Percentiles rank a stretch among this genome's conserved stretches.
These are phyloP conservation scores for Sus cebifrons DNA, from an alignment of 2,797 vertebrate genomes.

Conservation along the genomic window DNA sequence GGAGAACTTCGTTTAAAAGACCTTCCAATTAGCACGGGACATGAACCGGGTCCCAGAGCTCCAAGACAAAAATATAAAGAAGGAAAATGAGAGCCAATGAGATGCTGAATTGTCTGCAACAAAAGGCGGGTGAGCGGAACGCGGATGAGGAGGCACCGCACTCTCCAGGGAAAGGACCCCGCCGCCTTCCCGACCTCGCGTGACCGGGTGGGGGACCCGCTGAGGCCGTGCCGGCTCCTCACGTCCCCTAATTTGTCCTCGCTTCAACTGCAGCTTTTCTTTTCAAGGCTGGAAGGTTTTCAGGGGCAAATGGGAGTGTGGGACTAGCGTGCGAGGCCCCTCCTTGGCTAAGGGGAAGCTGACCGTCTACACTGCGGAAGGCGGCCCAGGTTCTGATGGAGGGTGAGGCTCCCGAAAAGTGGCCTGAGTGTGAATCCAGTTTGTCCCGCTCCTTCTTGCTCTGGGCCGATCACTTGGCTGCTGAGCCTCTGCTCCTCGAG, in stretches of 20 bases:
- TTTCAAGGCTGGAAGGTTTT: neutral
- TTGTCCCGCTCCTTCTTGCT: neutral
- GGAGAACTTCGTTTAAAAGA: constrained; percentile 70
- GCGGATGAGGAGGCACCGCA: neutral
- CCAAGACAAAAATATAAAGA: constrained; percentile 7
- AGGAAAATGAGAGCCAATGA: constrained; percentile 68
- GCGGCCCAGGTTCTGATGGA: no score
- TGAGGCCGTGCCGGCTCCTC: neutral
- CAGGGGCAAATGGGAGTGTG: neutral
- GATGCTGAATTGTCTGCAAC: constrained; percentile 69
- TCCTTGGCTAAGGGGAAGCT: neutral
- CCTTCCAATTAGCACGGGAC: constrained; percentile 73
- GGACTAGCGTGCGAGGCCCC: neutral
- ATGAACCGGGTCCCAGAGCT: constrained; percentile 61
- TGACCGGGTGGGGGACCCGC: neutral
- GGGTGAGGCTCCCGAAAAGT: rapidly evolving
- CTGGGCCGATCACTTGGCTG: neutral
- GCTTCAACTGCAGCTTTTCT: neutral
- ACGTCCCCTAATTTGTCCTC: neutral
- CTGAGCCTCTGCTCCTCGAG: neutral
- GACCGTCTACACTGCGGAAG: no score
- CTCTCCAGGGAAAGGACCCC: constrained; percentile 65
- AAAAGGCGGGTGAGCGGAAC: neutral
- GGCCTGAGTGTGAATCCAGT: neutral
- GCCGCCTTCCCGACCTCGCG: constrained; percentile 38